A percentile compares a stretch with the other conserved stretches of the same genome.
Evolutionary conservation across 2,888 invertebrate genomes (phyloP).

Genomic region (Zaprionus lineosus): DNA sequence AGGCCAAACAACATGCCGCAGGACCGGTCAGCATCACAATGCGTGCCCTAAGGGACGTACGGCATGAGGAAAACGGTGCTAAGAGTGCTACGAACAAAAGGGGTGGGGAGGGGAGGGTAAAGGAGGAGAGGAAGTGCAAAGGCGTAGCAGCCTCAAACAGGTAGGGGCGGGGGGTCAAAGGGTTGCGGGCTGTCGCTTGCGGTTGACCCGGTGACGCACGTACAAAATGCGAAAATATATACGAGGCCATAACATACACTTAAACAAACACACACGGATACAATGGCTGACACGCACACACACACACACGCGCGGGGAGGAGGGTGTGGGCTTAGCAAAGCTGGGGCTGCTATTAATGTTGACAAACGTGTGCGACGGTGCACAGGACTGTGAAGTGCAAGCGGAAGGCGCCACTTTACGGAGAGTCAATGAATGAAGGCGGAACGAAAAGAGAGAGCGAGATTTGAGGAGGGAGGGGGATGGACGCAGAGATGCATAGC

Average conservation of each 20-base stretch:
- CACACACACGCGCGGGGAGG: constrained; percentile 1
- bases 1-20: constrained; percentile 42
- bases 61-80: too few relatives aligned
- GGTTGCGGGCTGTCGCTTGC: constrained; percentile 24
- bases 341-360: constrained; percentile 60
- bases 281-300: background rate
- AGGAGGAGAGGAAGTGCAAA: background rate
- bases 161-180: constrained; percentile 13
- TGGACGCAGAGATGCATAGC: background rate
- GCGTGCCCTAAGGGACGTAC: constrained; percentile 5
- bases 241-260: constrained; percentile 49
- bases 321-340: too few relatives aligned
- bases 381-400: constrained; percentile 46
- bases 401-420: constrained; percentile 58
- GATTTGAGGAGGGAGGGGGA: background rate
- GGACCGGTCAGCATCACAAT: constrained; percentile 22
- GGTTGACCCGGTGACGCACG: constrained; percentile 75
- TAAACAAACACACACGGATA: constrained; percentile 7
- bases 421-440: constrained; percentile 3
- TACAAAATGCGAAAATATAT: constrained; percentile 64
- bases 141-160: background rate
- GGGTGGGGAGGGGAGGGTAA: constrained; percentile 4
- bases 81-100: background rate
- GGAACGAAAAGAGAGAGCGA: background rate
- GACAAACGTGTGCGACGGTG: constrained; percentile 44